Conservation (phyloP, 2,888 invertebrate species). For the Catocala fraxini region DNA sequence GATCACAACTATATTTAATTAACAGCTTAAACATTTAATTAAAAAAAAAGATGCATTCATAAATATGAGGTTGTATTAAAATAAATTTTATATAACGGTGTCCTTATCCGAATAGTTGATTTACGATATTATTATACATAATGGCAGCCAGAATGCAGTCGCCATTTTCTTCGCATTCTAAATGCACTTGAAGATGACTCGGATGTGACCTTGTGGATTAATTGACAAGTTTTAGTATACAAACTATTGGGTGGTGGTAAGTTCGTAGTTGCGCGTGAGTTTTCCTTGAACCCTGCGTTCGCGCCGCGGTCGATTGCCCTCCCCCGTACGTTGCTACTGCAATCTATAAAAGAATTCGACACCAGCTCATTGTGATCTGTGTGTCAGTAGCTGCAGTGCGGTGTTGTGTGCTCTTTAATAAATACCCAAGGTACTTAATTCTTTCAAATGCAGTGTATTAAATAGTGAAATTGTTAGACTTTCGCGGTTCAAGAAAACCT, state of each 20-base stretch:
- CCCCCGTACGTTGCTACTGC: slow-evolving; percentile 68
- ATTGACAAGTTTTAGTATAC: slow-evolving; percentile 16
- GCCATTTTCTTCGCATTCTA: background rate
- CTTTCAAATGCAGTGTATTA: too few relatives aligned
- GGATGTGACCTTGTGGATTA: slow-evolving; percentile 19
- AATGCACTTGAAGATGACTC: slow-evolving; percentile 7
- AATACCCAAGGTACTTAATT: slow-evolving; percentile 69
- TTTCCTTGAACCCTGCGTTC: slow-evolving; percentile 65
- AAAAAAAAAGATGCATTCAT: too few relatives aligned
- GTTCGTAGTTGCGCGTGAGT: slow-evolving; percentile 26
- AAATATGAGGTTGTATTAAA: too few relatives aligned
- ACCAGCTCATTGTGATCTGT: slow-evolving; percentile 75
- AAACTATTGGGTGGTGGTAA: slow-evolving; percentile 26
- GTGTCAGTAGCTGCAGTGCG: slow-evolving; percentile 80
- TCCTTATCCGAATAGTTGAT: too few relatives aligned
- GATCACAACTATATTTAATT: too few relatives aligned
- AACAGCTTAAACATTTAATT: too few relatives aligned
- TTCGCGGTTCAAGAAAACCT: background rate
- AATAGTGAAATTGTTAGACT: background rate
- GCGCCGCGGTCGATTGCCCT: slow-evolving; percentile 65
- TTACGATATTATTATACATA: background rate
- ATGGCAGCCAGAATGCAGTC: background rate
- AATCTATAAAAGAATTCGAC: slow-evolving; percentile 83
- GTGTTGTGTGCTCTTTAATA: slow-evolving; percentile 78
- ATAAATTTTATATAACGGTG: too few relatives aligned